A percentile compares a stretch with the other conserved stretches of the same genome.
Conservation (phyloP, 1,140 invertebrate species). For the Protaetia brevitarsis region DNA sequence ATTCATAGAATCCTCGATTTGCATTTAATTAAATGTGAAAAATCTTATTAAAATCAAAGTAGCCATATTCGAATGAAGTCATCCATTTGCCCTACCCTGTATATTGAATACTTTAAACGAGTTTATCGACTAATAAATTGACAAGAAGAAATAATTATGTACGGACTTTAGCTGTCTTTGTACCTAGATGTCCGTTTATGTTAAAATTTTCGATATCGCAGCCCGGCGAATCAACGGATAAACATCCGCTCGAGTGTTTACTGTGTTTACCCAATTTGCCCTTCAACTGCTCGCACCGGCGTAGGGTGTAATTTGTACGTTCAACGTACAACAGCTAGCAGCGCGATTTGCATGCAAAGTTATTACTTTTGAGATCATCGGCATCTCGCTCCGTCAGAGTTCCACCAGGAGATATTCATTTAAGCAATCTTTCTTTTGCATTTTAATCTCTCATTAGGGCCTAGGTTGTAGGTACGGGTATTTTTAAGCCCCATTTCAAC, state of each 20-base stretch:
- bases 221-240: background rate
- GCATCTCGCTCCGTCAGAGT: background rate
- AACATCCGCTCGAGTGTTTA: background rate
- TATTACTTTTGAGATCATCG: slow-evolving; percentile 11
- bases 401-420: slow-evolving; percentile 9
- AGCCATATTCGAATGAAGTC: too few species aligned
- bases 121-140: background rate
- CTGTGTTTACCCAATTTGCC: background rate
- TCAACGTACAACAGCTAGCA: background rate
- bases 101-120: background rate
- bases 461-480: background rate
- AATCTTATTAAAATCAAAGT: too few species aligned
- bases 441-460: slow-evolving; percentile 6
- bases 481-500: slow-evolving; percentile 4
- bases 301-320: slow-evolving; percentile 14
- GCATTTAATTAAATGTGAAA: too few species aligned
- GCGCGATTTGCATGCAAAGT: slow-evolving; percentile 11
- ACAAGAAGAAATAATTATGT: background rate
- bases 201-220: too few species aligned
- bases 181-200: too few species aligned
- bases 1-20: too few species aligned
- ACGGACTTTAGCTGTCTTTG: too few species aligned
- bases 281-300: background rate
- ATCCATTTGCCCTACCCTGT: too few species aligned
- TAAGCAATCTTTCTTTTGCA: slow-evolving; percentile 18